Conservation (phyloP, 2,888 invertebrate genomes). For the Steinernema scapterisci region DNA sequence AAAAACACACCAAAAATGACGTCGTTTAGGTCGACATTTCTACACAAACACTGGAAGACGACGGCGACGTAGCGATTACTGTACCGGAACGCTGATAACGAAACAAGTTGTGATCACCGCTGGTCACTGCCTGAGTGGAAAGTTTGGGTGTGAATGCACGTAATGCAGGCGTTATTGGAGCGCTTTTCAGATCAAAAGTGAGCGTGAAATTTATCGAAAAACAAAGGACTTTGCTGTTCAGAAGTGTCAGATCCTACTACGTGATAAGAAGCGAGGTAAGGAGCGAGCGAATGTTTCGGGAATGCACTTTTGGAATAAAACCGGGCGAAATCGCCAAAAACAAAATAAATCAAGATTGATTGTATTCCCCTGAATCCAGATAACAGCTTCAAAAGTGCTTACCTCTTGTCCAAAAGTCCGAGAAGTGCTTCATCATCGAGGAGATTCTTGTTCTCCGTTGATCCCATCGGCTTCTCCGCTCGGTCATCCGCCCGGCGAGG, state of each 20-base stretch:
- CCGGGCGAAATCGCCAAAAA: too few species aligned
- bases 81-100: neutral
- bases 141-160: neutral
- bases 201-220: conserved; percentile 1
- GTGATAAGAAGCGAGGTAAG: neutral
- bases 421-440: neutral
- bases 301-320: too few species aligned
- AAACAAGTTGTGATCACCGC: conserved; percentile 3
- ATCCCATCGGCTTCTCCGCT: neutral
- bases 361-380: too few species aligned
- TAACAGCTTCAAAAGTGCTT: neutral
- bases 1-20: neutral
- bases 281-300: too few species aligned
- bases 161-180: neutral
- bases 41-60: neutral
- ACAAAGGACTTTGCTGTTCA: neutral
- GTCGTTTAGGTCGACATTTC: neutral
- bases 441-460: neutral
- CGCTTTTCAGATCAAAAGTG: neutral
- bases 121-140: conserved; percentile 6
- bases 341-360: too few species aligned
- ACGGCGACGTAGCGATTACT: neutral
- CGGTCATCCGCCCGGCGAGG: neutral
- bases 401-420: neutral
- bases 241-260: neutral